Evolutionary conservation across 2,888 invertebrate species (phyloP), one percentile per base, ranked within the genome.

Genomic region (Malacosoma neustria): DNA sequence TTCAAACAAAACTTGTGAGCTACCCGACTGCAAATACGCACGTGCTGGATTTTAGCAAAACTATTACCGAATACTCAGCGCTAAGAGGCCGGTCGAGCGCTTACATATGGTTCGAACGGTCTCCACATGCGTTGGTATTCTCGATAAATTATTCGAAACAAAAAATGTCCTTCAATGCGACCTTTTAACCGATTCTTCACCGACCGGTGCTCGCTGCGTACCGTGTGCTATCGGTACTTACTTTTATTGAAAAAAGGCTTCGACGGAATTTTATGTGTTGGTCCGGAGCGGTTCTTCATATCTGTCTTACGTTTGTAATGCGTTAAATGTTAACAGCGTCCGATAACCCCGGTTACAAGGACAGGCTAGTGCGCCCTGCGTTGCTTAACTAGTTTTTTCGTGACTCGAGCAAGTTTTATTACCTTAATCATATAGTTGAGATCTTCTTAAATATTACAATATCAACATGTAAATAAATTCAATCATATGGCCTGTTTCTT

Each of bases 281-380:
- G 62, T 57, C 59, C 69, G 58, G 56, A 74, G 80, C 79, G 75
- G 79, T 75, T 76, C 71, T 74, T 73, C 77, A 69, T 76, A 73
- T 76, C 71, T 72, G 77, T 77, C 68, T 74, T 71, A 64, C 60
- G 64, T 73, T 77, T 71, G 73, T 71, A 76, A 76, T 63, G 61
- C 68, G 72, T 72, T 82, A 81, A 84, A 85, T 85, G 85, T 70
- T 84, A 82, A 65, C 70, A 62, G 73, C 70, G 82, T 72, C 66
- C 85, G 77, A 84, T 84, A 82, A 85, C 84, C 85, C 75, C 77
- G 64, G 43, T 41, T 61, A 51, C 81, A 79, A 81, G 85, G 81
- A 81, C 79, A 73, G 48, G 54, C 70, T 74, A 71, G 75, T 54
- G 60, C 58, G 67, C 56, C 61, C 59, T 57, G 51, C 51, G 49